Percentiles rank a stretch among this genome's conserved stretches.
Evolutionary conservation across 2,113 vertebrate species (phyloP).

Genomic region (Toxotes jaculatrix): DNA sequence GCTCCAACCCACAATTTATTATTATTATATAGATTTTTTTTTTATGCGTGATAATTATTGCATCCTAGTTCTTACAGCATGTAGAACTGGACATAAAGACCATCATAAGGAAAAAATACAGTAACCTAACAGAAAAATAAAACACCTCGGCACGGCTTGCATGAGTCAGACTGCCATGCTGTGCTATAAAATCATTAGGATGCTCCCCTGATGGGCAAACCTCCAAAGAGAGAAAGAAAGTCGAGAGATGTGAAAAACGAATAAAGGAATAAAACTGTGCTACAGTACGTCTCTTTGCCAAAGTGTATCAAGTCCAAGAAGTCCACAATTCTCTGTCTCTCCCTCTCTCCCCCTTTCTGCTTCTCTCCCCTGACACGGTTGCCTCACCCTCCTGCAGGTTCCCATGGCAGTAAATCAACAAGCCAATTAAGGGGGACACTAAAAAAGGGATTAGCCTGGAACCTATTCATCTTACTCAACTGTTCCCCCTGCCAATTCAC

Average conservation of each 20-base stretch:
- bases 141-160: conserved; percentile 45
- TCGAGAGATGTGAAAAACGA: conserved; percentile 4
- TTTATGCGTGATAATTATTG: neutral
- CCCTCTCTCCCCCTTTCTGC: neutral
- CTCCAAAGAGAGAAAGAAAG: conserved; percentile 29
- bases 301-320: conserved; percentile 42
- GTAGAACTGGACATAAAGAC: neutral
- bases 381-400: conserved; percentile 49
- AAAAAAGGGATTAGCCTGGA: conserved; percentile 78
- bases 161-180: conserved; percentile 63
- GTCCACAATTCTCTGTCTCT: neutral
- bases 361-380: conserved; percentile 41
- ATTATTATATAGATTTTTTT: neutral
- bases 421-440: conserved; percentile 80
- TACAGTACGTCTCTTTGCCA: conserved; percentile 20
- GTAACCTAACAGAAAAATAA: conserved; percentile 42
- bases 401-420: conserved; percentile 70
- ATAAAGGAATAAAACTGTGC: conserved; percentile 27
- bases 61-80: neutral
- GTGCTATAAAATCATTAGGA: conserved; percentile 76
- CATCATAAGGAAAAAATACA: conserved; percentile 1
- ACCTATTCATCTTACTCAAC: conserved; percentile 72
- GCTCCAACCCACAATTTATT: no score
- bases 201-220: conserved; percentile 63
- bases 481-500: conserved; percentile 52